Evolutionary conservation across 2,888 invertebrate species (phyloP), one percentile per base, ranked within the genome.

Genomic region (Omphaloscelis lunosa): DNA sequence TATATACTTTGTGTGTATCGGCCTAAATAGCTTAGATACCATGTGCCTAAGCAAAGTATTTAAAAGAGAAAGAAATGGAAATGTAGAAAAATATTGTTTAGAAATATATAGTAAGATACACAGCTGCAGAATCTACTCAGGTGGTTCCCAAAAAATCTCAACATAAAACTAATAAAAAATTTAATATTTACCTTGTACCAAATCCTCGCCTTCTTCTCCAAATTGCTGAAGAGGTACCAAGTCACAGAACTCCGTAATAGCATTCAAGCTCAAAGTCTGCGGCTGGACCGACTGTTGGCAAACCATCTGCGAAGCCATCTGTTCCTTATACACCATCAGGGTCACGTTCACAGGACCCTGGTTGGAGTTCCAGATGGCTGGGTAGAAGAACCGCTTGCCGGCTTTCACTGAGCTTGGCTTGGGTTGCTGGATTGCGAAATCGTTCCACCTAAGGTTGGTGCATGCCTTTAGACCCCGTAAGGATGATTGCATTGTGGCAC

Each of bases 231-330:
- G 95, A 39, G 98, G 98, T 72, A 98, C 97, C 87, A 98, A 93
- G 91, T 98, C 98, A 90, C 98, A 98, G 94, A 98, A 98, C 95
- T 98, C 98, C 12, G 98, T 98, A 53, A 98, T 97, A 12, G 98
- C 98, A 86, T 97, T 97, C 82, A 98, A 94, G 88, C 97, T 98
- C 90, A 98, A 96, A 59, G 97, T 97, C 83, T 97, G 97, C 51
- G 97, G 96, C 59, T 97, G 97, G 11, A 97, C 97, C 15, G 97
- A 97, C 79, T 97, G 96, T 89, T 98, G 98, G 91, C 97, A 97
- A 12, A 97, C 97, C 84, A 97, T 93, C 83, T 97, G 97, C 27
- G 97, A 97, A 0, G 97, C 97, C 94, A 97, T 96, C 86, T 97
- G 97, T 86, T 97, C 97, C 77, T 97, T 97, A 71, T 97, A 97